Evolutionary conservation across 2,888 invertebrate species (phyloP).

Genomic region (Meandrusa payeni): DNA sequence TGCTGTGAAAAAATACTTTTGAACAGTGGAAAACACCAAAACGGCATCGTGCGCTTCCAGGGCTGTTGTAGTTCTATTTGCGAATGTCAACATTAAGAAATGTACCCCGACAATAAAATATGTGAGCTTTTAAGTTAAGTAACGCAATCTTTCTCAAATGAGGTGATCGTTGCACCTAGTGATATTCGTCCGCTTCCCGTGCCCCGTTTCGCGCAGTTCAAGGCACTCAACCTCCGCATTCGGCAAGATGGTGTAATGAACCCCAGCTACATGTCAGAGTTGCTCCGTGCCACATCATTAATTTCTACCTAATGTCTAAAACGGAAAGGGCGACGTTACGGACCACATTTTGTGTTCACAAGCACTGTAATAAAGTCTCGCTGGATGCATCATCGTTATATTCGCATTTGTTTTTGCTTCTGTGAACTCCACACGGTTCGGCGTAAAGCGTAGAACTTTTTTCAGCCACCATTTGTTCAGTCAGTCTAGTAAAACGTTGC

Average conservation of each 20-base stretch:
- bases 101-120: too few species aligned
- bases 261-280: constrained; percentile 51
- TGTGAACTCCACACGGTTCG: not conserved
- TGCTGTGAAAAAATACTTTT: too few species aligned
- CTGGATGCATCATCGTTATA: constrained; percentile 32
- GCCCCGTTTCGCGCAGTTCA: not conserved
- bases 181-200: constrained; percentile 2
- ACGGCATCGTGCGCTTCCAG: too few species aligned
- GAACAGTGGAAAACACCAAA: too few species aligned
- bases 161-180: constrained; percentile 5
- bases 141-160: constrained; percentile 18
- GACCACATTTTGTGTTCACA: constrained; percentile 57
- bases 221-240: constrained; percentile 25
- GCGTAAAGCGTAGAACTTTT: not conserved
- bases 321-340: constrained; percentile 47
- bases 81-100: too few species aligned
- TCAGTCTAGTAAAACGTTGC: not conserved
- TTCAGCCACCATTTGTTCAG: constrained; percentile 3
- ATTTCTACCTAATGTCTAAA: constrained; percentile 67
- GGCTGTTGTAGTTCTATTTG: too few species aligned
- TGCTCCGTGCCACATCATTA: constrained; percentile 64
- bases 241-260: constrained; percentile 53
- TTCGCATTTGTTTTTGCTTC: constrained; percentile 20
- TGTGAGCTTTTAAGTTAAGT: constrained; percentile 12
- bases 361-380: constrained; percentile 36